phyloP scores from a whole-genome alignment of 2,113 vertebrate species.

The Bostrychus sinensis region DNA sequence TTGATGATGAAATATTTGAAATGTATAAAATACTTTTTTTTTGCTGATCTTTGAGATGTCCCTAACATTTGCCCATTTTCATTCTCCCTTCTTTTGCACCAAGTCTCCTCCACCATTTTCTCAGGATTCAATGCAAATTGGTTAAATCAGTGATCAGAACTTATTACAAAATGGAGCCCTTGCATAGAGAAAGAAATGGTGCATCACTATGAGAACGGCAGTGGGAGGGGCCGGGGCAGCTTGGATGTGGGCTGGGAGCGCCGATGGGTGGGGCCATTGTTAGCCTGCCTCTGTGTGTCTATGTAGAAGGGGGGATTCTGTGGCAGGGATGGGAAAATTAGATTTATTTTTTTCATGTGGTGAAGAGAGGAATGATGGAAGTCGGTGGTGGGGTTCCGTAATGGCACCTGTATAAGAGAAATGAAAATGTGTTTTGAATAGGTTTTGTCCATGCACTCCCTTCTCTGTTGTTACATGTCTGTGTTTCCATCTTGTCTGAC shows the following conservation, averaged over 20 bases:
- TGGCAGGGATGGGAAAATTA: slow-evolving; percentile 80
- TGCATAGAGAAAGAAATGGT: slow-evolving; percentile 74
- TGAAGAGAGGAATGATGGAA: slow-evolving; percentile 52
- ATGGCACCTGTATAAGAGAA: slow-evolving; percentile 69
- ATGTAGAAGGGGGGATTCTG: slow-evolving; percentile 60
- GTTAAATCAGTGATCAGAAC: slow-evolving; percentile 82
- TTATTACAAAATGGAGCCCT: slow-evolving; percentile 83
- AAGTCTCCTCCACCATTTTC: slow-evolving; percentile 77
- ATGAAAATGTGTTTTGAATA: slow-evolving; percentile 73
- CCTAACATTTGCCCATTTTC: slow-evolving; percentile 32
- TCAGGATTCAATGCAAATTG: slow-evolving; percentile 78
- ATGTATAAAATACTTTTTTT: slow-evolving; percentile 18
- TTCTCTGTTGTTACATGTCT: slow-evolving; percentile 40
- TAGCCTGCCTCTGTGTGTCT: slow-evolving; percentile 15
- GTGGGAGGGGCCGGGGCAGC: slow-evolving; percentile 64
- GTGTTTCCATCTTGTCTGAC: slow-evolving; percentile 42
- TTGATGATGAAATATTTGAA: background rate
- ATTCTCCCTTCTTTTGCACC: slow-evolving; percentile 50
- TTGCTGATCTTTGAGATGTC: slow-evolving; percentile 64
- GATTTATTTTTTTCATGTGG: slow-evolving; percentile 79
- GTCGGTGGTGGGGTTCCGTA: slow-evolving; percentile 55
- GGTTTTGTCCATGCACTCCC: slow-evolving; percentile 48
- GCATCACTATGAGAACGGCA: slow-evolving; percentile 69
- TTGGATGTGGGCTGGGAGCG: slow-evolving; percentile 56
- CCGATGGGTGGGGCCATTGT: slow-evolving; percentile 50